Base-by-base conservation (phyloP, 2,113 vertebrate species). In the Circaetus cinerascens region DNA sequence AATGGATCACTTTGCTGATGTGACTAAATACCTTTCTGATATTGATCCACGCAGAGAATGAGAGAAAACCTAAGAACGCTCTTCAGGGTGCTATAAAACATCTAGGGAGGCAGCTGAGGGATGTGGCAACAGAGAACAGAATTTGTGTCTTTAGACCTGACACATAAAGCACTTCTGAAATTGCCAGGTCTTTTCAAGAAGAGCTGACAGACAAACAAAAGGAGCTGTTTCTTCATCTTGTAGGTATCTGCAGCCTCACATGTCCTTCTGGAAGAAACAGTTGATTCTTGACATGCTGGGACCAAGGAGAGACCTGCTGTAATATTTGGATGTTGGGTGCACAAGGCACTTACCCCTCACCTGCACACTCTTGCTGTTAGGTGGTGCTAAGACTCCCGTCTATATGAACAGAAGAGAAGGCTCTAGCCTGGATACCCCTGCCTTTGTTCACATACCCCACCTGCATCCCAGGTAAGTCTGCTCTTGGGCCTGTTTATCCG, bases 1-100 rank as follows among this genome's bases (percentile, higher is more conserved):
- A 93, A 97, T 69, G 51, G 90, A 93, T 97, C 34, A 40, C 74
- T 93, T 75, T 90, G 68, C 63, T 94, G 93, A 93, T 92, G 63
- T 91, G 80, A 63, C 90, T 94, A 73, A 97, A 93, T 72, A 86
- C 67, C 63, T 91, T 94, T 91, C 51, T 93, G 63, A 48, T 96
- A 93, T 36, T 91, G 83, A 94, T 43, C 66, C 69, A 73, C 0
- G 4, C 67, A 48, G 41, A 63, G n/a, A 75, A 86, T 7, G 48
- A 80, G 26, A 57, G 14, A 77, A 93, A 93, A 66, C 4, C 7
- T 57, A 38, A 83, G 59, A 45, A 76, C n/a, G 20, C 15, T 59
- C 59, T 84, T 86, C 57, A 78, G 41, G 29, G 36, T 75, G 20
- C 41, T 75, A 36, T 93, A 77, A 97, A 91, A 82, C 32, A 93